Conservation (phyloP, 92 coral and sea anemone genomes). For the Siderastrea radians region DNA sequence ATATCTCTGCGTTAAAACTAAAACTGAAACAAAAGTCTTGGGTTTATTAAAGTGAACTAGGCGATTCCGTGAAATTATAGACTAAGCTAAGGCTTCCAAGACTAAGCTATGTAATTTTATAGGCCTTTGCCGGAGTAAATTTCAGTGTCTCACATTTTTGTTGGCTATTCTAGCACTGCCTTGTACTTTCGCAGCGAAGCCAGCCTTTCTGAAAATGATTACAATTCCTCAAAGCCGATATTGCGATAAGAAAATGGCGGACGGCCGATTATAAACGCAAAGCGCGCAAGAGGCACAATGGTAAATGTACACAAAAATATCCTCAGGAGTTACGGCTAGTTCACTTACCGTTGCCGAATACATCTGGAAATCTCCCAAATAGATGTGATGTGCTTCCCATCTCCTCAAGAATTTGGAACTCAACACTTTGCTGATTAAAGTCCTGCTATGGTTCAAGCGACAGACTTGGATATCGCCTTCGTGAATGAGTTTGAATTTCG, state of each 20-base stretch:
- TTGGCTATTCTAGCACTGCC: neutral
- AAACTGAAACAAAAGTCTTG: conserved; percentile 3
- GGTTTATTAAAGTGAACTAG: neutral
- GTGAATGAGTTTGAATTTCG: conserved; percentile 98
- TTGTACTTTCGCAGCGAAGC: neutral
- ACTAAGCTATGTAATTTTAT: neutral
- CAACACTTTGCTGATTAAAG: conserved; percentile 96
- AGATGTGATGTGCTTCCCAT: conserved; percentile 98
- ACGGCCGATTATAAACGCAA: neutral
- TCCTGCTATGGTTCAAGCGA: conserved; percentile 97
- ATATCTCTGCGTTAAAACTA: neutral
- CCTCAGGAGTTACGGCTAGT: conserved; percentile 15
- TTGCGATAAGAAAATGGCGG: conserved; percentile 59
- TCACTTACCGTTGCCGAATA: conserved; percentile 96
- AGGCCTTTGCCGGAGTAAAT: conserved; percentile 5
- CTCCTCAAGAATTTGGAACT: conserved; percentile 98
- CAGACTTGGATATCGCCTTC: conserved; percentile 99
- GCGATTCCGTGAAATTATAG: neutral
- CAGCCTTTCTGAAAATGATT: neutral
- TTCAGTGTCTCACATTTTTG: conserved; percentile 2
- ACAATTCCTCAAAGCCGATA: conserved; percentile 16
- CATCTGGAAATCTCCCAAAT: conserved; percentile 95
- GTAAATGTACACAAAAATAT: neutral
- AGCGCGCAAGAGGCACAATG: conserved; percentile 3
- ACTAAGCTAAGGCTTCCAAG: neutral